Evolutionary conservation across 1,140 invertebrate species (phyloP), one percentile per base, ranked within the genome.

Genomic region (Drosophila sproati): DNA sequence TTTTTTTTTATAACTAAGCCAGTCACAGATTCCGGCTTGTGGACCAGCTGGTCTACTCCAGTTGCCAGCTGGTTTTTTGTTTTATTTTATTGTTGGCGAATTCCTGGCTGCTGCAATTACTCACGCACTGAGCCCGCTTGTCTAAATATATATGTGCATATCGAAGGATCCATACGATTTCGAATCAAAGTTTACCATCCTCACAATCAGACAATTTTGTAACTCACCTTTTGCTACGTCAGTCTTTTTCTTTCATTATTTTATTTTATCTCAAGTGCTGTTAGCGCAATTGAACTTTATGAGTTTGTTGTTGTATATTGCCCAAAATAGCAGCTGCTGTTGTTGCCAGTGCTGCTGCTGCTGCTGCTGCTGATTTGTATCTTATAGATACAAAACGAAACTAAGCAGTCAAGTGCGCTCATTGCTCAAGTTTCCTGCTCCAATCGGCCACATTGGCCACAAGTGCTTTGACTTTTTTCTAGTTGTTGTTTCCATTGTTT

Each of bases 371-470:
- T 66, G 73, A 72, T 76, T 73, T 55, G 48, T 76, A 76, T 76
- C 73, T 76, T 37, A 39, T 48, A 50, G 60, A 54, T 79, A 66
- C 63, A 78, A 87, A 82, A 87, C 37, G 66, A 69, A 82, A 82
- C 72, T 62, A 69, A 56, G 72, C 66, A 74, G 72, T 87, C 82
- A 87, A 78, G 83, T 87, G 83, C 77, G 69, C 73, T 57, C 37
- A 82, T 82, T 87, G 79, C 79, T 78, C 69, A 86, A 86, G 82
- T 86, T 86, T 86, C 82, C 82, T 85, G 82, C 80, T 85, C 57
- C 69, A 78, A 68, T 81, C 59, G 50, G 63, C 70, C 66, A 76
- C 37, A 57, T 37, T 57, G 55, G 12, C 39, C 72, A 63, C 82
- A 71, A 80, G 74, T 75, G 78, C 70, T 72, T 68, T 76, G 78